phyloP scores from a whole-genome alignment of 2,113 vertebrate species.

The Petrocephalus zakoni region DNA sequence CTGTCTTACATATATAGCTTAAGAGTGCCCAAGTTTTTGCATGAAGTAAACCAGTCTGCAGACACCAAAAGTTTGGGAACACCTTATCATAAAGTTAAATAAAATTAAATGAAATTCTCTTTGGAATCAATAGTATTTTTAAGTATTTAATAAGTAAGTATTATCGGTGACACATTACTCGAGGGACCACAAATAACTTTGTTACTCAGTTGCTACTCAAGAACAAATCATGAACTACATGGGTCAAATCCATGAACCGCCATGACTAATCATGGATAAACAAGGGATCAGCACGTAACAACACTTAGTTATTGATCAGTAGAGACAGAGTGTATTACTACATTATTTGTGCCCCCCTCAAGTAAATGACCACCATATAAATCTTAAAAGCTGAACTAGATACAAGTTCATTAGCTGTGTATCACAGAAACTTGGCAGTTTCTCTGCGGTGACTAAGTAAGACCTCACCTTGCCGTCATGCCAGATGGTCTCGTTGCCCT shows the following conservation, averaged over 20 bases:
- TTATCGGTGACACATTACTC: background rate
- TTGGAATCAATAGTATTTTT: background rate
- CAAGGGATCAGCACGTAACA: background rate
- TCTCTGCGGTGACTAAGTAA: background rate
- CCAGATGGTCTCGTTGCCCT: constrained; percentile 96
- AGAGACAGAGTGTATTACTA: background rate
- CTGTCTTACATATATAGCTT: background rate
- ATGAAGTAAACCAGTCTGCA: background rate
- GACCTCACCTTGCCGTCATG: constrained; percentile 71
- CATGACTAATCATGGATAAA: background rate
- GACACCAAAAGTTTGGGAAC: background rate
- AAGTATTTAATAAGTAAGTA: too few species aligned
- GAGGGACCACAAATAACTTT: background rate
- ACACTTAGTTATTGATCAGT: background rate
- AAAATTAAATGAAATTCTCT: background rate
- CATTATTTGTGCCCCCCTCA: background rate
- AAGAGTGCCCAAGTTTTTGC: background rate
- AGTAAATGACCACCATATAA: background rate
- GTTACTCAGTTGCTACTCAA: background rate
- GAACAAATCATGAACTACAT: background rate
- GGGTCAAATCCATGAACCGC: background rate
- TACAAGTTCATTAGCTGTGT: background rate
- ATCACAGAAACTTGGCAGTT: background rate
- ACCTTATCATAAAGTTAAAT: background rate
- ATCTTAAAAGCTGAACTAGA: background rate